These are phyloP conservation scores for Meteorus cinctellus DNA, from an alignment of 2,888 invertebrate species.

Conservation along the genomic window DNA sequence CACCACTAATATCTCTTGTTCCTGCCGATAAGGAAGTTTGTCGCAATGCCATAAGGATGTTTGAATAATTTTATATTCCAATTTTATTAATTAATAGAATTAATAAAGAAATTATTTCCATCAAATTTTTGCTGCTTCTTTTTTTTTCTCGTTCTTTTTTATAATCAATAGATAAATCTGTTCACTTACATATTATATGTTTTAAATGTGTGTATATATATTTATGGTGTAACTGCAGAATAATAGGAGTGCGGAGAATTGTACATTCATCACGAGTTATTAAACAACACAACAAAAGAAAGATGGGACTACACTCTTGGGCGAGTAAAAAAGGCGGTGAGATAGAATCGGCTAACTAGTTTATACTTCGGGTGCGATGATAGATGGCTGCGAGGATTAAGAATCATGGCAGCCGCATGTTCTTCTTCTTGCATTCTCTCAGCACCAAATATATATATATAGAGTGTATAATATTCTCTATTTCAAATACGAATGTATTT, in stretches of 20 bases:
- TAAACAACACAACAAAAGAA: slow-evolving; percentile 71
- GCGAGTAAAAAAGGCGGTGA: slow-evolving; percentile 68
- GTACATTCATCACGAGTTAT: slow-evolving; percentile 73
- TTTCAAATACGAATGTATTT: background rate
- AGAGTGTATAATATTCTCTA: background rate
- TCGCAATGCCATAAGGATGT: background rate
- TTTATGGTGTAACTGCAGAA: background rate
- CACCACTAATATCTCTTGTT: slow-evolving; percentile 61
- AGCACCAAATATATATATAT: slow-evolving; percentile 23
- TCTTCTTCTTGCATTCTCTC: slow-evolving; percentile 33
- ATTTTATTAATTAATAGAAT: background rate
- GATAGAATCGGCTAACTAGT: slow-evolving; percentile 72
- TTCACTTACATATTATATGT: background rate
- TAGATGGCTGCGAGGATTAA: slow-evolving; percentile 70
- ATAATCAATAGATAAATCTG: background rate
- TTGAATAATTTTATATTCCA: background rate
- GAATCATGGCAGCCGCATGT: slow-evolving; percentile 57
- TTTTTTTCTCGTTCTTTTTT: background rate
- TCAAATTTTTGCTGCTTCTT: background rate
- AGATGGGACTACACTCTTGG: slow-evolving; percentile 56
- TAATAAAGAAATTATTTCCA: background rate
- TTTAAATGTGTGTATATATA: background rate
- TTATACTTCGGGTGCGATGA: slow-evolving; percentile 65
- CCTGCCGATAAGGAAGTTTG: slow-evolving; percentile 57
- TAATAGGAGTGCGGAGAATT: slow-evolving; percentile 55